Evolutionary conservation across 1,140 invertebrate species (phyloP).

Genomic region (Drosophila rhopaloa): DNA sequence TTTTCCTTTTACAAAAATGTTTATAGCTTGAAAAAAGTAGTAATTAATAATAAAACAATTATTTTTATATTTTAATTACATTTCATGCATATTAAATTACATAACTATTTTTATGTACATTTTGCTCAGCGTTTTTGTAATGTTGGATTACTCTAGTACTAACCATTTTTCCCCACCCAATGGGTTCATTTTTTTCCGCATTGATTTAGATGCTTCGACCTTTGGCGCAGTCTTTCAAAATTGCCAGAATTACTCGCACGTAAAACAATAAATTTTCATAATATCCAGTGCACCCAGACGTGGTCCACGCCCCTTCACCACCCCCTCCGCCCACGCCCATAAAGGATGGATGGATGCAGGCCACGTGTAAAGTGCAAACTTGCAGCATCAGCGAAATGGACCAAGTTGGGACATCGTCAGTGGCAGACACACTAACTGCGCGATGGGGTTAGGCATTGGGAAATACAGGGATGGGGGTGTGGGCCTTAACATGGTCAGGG

Average conservation of each 20-base stretch:
- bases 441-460: neutral
- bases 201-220: slow-evolving; percentile 39
- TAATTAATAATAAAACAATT: too few relatives aligned
- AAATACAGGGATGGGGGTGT: neutral
- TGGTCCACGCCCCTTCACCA: neutral
- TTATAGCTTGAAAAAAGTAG: too few relatives aligned
- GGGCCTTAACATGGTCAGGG: slow-evolving; percentile 12
- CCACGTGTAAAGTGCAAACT: slow-evolving; percentile 79
- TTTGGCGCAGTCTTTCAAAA: slow-evolving; percentile 49
- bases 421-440: slow-evolving; percentile 25
- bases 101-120: too few relatives aligned
- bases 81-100: too few relatives aligned
- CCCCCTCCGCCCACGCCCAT: neutral
- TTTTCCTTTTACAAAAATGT: too few relatives aligned
- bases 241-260: slow-evolving; percentile 67
- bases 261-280: slow-evolving; percentile 79
- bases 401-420: slow-evolving; percentile 34
- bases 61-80: too few relatives aligned
- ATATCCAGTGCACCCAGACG: slow-evolving; percentile 44
- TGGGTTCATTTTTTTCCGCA: slow-evolving; percentile 2
- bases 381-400: slow-evolving; percentile 71
- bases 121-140: neutral
- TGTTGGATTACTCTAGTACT: neutral
- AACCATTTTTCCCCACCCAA: neutral
- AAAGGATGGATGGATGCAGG: neutral